Evolutionary conservation across 2,113 vertebrate genomes (phyloP), one percentile per base, ranked within the genome.

Genomic region (Rhineura floridana): DNA sequence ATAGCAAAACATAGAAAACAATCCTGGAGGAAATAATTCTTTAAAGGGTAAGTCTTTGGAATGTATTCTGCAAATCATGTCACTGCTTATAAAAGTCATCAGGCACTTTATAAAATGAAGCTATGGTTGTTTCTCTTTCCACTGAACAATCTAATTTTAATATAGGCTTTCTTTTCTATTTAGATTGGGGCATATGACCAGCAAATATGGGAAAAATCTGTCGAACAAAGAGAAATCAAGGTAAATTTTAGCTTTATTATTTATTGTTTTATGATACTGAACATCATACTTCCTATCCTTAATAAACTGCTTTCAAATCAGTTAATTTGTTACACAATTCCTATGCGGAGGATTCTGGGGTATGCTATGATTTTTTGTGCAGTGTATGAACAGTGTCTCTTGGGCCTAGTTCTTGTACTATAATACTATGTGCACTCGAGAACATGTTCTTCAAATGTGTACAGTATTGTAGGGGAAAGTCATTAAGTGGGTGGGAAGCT

Each of bases 161-260:
- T 81, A 15, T 39, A 39, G 46, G 23, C 72, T 62, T 80, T 85
- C 82, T 90, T 85, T 82, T 94, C 90, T 94, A 92, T 93, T 83
- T 95, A 99, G 99, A 99, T 99, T 91, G 99, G 99, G 83, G 99
- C 99, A n/a, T 99, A 99, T 88, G 99, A 99, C 95, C 99, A 99
- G 93, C 99, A 99, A 97, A 99, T 99, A 97, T 99, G 99, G 99
- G 99, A 99, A 97, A 99, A 99, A 96, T 99, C 99, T 77, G 99
- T 99, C 96, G 99, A 99, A 93, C 99, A 99, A 96, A 97, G 98
- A 97, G 99, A 99, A 97, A 99, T 99, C 93, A 99, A 99, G 99
- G 99, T 99, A 96, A 87, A 63, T 3, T 77, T 46, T 65, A 33
- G 4, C 30, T 46, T 12, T 79, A 4, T 15, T 70, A 81, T 85